Percentiles rank a stretch among this genome's conserved stretches.
phyloP scores from a whole-genome alignment of 2,113 vertebrate species.

The Chloebia gouldiae region DNA sequence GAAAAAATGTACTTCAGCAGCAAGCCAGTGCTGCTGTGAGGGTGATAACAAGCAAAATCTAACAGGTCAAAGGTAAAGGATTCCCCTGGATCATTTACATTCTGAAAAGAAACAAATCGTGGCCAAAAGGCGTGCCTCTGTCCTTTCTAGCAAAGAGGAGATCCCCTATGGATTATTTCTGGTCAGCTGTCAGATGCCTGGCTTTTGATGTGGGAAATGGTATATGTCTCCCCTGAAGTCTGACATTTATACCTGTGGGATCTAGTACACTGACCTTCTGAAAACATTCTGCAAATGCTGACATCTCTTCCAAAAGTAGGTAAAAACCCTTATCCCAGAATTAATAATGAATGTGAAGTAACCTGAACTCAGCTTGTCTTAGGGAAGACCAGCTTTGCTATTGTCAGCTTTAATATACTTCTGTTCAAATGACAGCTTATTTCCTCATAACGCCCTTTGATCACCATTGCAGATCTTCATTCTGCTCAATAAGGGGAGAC shows the following conservation, averaged over 20 bases:
- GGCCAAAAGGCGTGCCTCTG: conserved; percentile 29
- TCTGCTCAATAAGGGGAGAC: conserved; percentile 59
- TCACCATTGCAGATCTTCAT: conserved; percentile 69
- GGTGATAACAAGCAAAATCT: conserved; percentile 50
- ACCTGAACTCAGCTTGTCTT: conserved; percentile 75
- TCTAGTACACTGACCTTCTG: conserved; percentile 53
- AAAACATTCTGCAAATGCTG: conserved; percentile 68
- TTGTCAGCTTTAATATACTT: conserved; percentile 77
- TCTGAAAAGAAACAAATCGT: conserved; percentile 40
- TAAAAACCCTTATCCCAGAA: conserved; percentile 64
- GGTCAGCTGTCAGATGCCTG: conserved; percentile 61
- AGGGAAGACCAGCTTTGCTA: conserved; percentile 63
- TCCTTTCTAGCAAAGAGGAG: conserved; percentile 47
- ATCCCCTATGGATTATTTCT: conserved; percentile 60
- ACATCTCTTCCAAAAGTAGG: conserved; percentile 65
- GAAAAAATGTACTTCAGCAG: not conserved
- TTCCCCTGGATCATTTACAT: conserved; percentile 44
- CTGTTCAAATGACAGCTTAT: conserved; percentile 68
- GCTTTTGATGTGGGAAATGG: conserved; percentile 63
- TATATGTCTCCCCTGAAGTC: conserved; percentile 33
- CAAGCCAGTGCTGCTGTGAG: not conserved
- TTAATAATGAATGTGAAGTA: conserved; percentile 68
- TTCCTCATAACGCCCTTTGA: conserved; percentile 70
- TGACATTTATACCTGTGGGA: conserved; percentile 62
- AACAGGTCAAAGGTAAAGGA: conserved; percentile 35